These are phyloP conservation scores for Progne subis DNA, from an alignment of 2,113 vertebrate species.

Conservation along the genomic window DNA sequence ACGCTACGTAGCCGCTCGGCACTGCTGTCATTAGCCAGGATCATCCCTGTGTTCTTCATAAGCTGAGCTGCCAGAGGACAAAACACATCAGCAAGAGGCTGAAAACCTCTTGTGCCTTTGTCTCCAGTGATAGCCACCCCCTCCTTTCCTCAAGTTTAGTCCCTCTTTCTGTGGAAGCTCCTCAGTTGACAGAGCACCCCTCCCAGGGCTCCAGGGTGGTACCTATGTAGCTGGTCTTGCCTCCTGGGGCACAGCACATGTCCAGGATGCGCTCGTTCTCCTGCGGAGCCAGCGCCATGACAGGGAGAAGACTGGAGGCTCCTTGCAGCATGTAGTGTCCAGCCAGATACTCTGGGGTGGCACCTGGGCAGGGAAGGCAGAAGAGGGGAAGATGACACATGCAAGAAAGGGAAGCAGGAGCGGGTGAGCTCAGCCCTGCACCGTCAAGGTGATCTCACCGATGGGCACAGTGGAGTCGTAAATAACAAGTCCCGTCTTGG, in stretches of 20 bases:
- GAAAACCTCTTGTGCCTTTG: background rate
- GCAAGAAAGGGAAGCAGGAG: background rate
- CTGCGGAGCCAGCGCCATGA: constrained; percentile 95
- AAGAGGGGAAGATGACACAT: background rate
- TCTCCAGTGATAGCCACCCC: background rate
- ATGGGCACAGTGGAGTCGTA: constrained; percentile 95
- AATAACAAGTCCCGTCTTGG: constrained; percentile 93
- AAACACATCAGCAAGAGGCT: background rate
- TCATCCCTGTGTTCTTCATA: constrained; percentile 95
- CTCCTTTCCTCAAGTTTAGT: accelerated
- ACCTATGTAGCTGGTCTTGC: constrained; percentile 98
- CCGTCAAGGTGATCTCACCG: constrained; percentile 73
- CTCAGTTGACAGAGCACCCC: background rate
- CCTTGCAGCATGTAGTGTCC: constrained; percentile 98
- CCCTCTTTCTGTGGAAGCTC: background rate
- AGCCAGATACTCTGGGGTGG: constrained; percentile 94
- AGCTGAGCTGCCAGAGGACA: constrained; percentile 83
- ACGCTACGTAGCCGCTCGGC: constrained; percentile 89
- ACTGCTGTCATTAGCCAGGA: constrained; percentile 91
- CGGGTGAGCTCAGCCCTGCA: accelerated
- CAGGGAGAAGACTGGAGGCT: constrained; percentile 93
- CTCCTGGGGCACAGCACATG: constrained; percentile 96
- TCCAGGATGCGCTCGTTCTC: constrained; percentile 92
- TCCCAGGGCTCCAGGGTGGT: background rate
- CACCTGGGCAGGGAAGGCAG: constrained; percentile 74